Evolutionary conservation across 2,888 invertebrate species (phyloP).

Genomic region (Matsumyia berberina): DNA sequence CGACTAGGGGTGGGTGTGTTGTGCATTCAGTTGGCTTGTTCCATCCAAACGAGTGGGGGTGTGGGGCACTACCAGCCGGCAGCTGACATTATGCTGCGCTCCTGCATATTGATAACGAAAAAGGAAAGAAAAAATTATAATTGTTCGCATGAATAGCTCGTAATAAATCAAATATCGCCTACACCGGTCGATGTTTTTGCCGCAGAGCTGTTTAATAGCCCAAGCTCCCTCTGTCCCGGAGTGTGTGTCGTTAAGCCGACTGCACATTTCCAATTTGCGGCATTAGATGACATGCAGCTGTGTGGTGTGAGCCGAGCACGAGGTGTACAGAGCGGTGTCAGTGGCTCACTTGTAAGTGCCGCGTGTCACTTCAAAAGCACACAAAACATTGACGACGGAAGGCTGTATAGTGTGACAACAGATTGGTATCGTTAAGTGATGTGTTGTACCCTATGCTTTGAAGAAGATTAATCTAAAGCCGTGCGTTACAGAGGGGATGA

Average conservation of each 20-base stretch:
- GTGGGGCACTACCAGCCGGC: neutral
- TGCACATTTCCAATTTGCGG: constrained; percentile 71
- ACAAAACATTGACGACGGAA: constrained; percentile 46
- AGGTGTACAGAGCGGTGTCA: constrained; percentile 56
- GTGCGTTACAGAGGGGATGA: neutral
- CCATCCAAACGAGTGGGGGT: neutral
- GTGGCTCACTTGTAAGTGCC: constrained; percentile 73
- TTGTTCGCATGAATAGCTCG: constrained; percentile 70
- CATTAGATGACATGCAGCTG: constrained; percentile 59
- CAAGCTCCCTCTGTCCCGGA: constrained; percentile 38
- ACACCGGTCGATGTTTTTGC: constrained; percentile 59
- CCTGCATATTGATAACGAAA: constrained; percentile 63
- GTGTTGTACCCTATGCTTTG: constrained; percentile 40
- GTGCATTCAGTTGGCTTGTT: constrained; percentile 29
- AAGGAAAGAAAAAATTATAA: constrained; percentile 34
- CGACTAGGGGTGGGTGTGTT: constrained; percentile 43
- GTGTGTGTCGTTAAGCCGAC: constrained; percentile 56
- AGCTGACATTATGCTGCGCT: constrained; percentile 52
- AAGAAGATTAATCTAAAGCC: constrained; percentile 42
- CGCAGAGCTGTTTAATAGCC: constrained; percentile 60
- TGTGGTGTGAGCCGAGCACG: constrained; percentile 4
- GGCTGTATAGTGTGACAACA: constrained; percentile 14
- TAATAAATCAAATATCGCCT: constrained; percentile 76
- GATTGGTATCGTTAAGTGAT: constrained; percentile 66
- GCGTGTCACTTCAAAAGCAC: constrained; percentile 73